Evolutionary conservation across 2,797 vertebrate species (phyloP).

Genomic region (Enteromius thamalakanensis): DNA sequence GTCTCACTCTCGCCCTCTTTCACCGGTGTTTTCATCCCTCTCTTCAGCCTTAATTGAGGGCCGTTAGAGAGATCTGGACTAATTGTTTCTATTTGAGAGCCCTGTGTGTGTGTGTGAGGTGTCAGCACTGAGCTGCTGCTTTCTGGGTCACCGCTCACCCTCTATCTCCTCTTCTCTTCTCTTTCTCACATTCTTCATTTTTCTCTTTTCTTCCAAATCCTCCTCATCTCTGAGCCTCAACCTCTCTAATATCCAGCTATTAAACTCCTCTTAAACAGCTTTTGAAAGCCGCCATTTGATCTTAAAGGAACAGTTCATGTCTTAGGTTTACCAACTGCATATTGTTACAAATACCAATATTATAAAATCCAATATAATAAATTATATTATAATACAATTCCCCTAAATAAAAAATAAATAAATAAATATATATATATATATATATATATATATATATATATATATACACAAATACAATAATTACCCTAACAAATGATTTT

Average conservation of each 20-base stretch:
- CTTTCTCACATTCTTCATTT: constrained; percentile 35
- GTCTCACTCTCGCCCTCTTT: constrained; percentile 66
- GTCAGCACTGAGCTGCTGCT: constrained; percentile 67
- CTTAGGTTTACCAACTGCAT: background rate
- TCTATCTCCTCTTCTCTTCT: constrained; percentile 40
- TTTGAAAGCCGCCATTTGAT: constrained; percentile 18
- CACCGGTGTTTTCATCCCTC: constrained; percentile 60
- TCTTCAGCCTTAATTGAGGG: constrained; percentile 78
- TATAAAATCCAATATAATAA: too few species aligned
- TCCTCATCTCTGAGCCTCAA: constrained; percentile 25
- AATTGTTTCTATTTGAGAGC: constrained; percentile 87
- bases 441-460: too few species aligned
- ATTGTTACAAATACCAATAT: background rate
- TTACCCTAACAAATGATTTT: too few species aligned
- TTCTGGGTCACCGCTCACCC: constrained; percentile 78
- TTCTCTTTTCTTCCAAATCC: constrained; percentile 30
- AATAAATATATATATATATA: too few species aligned
- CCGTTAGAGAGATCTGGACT: constrained; percentile 83
- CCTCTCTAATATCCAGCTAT: constrained; percentile 45
- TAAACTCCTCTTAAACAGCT: constrained; percentile 45
- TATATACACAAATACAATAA: too few species aligned
- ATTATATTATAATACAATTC: too few species aligned
- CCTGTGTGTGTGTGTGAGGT: constrained; percentile 68
- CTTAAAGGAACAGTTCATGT: background rate
- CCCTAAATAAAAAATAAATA: too few species aligned